A percentile compares a stretch with the other conserved stretches of the same genome.
Conservation (phyloP, 2,113 vertebrate species). For the Procapra przewalskii region DNA sequence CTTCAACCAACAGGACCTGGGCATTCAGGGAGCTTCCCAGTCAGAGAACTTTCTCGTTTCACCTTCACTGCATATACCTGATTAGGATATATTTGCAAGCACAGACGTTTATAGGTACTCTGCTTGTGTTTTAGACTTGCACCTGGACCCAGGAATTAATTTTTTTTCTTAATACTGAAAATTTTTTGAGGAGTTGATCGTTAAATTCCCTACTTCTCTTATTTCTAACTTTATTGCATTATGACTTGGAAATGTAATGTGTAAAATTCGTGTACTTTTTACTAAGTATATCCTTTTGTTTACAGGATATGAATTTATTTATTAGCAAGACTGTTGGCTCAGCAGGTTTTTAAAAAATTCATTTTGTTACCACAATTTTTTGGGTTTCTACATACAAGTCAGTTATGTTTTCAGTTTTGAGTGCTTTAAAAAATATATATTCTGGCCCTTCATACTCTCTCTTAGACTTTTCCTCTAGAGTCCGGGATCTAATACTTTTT, state of each 20-base stretch:
- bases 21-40: background rate
- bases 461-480: background rate
- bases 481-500: background rate
- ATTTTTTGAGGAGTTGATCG: background rate
- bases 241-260: background rate
- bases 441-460: background rate
- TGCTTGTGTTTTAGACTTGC: background rate
- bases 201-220: background rate
- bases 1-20: too few relatives aligned
- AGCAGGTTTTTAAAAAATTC: background rate
- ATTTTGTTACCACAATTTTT: background rate
- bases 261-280: background rate
- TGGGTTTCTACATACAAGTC: background rate
- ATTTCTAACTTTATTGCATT: background rate
- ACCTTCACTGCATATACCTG: background rate
- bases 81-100: background rate
- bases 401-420: background rate
- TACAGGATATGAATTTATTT: background rate
- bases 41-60: background rate
- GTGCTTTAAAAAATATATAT: too few relatives aligned
- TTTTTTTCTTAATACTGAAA: background rate
- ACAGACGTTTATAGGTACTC: background rate
- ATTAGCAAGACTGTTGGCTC: background rate
- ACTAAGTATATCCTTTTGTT: background rate
- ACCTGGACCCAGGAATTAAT: background rate